A percentile compares a stretch with the other conserved stretches of the same genome.
phyloP scores from a whole-genome alignment of 2,888 invertebrate species.

The Gastracanthus pulcherrimus region DNA sequence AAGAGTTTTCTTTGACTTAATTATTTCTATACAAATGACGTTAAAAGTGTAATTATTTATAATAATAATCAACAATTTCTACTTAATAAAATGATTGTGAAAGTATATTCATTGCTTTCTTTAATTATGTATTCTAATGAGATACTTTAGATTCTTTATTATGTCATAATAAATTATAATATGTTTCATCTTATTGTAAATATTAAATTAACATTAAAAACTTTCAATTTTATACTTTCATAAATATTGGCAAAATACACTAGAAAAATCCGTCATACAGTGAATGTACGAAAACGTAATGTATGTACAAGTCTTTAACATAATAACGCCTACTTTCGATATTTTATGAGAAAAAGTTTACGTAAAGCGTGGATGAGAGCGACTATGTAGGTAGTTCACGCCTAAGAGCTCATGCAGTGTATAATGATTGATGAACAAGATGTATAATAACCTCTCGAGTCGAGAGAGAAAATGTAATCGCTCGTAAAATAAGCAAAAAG shows the following conservation, averaged over 20 bases:
- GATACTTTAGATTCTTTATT: no score
- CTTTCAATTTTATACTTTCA: not conserved
- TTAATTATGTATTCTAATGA: no score
- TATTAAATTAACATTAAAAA: not conserved
- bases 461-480: not conserved
- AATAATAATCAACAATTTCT: no score
- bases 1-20: no score
- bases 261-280: not conserved
- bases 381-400: not conserved
- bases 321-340: slow-evolving; percentile 24
- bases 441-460: not conserved
- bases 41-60: no score
- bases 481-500: not conserved
- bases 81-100: no score
- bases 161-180: not conserved
- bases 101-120: no score
- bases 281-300: not conserved
- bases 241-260: not conserved
- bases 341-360: slow-evolving; percentile 37
- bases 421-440: slow-evolving; percentile 9
- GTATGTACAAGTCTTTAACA: not conserved
- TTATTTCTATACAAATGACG: no score
- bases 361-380: slow-evolving; percentile 1
- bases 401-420: not conserved
- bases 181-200: not conserved